These are phyloP conservation scores for Apteryx owenii DNA, from an alignment of 2,113 vertebrate species.

Conservation along the genomic window DNA sequence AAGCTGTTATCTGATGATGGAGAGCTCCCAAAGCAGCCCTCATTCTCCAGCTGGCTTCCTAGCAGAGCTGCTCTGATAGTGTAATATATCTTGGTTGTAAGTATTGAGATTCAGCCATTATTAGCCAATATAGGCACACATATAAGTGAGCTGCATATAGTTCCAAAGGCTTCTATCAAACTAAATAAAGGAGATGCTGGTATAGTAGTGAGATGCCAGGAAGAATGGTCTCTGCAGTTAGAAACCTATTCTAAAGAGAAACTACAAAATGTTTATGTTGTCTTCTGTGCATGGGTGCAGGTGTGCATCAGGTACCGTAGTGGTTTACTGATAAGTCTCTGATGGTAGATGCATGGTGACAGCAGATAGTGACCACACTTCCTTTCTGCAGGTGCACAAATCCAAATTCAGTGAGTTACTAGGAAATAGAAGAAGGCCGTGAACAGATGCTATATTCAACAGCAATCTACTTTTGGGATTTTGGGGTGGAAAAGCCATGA, in stretches of 20 bases:
- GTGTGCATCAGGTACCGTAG: neutral
- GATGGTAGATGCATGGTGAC: neutral
- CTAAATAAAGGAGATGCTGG: neutral
- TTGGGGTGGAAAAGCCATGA: neutral
- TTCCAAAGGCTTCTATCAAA: neutral
- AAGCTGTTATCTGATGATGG: slow-evolving; percentile 59
- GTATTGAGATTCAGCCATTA: slow-evolving; percentile 28
- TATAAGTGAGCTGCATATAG: neutral
- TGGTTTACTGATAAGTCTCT: neutral
- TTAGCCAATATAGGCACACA: neutral
- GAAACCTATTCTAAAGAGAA: neutral
- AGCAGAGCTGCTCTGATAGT: slow-evolving; percentile 33
- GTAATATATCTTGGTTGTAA: slow-evolving; percentile 38
- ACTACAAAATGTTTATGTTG: neutral
- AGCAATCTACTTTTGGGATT: neutral
- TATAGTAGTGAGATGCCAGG: neutral
- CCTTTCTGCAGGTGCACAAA: neutral
- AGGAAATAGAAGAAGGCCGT: neutral
- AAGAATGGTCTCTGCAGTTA: neutral
- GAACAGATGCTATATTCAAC: neutral
- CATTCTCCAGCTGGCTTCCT: slow-evolving; percentile 58
- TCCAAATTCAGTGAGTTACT: neutral
- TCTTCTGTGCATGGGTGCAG: neutral
- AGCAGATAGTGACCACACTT: neutral
- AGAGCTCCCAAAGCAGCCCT: slow-evolving; percentile 51